A percentile compares a stretch with the other conserved stretches of the same genome.
phyloP scores from a whole-genome alignment of 2,888 invertebrate species.

The Creontiades dilutus region DNA sequence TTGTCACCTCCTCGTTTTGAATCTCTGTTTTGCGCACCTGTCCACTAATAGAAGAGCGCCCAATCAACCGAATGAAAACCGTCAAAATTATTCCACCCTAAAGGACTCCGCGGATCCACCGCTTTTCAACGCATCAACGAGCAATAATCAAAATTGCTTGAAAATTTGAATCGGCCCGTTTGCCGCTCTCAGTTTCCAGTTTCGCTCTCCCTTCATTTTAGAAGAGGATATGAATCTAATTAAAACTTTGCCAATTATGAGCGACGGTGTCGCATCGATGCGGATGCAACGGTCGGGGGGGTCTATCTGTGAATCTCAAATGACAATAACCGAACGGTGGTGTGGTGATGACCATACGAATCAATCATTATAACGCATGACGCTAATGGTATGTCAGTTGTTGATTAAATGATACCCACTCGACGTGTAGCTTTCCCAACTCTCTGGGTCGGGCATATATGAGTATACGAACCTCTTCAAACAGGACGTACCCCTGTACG shows the following conservation, averaged over 20 bases:
- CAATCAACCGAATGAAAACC: slow-evolving; percentile 51
- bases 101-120: slow-evolving; percentile 44
- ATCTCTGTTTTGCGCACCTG: slow-evolving; percentile 60
- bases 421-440: background rate
- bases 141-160: slow-evolving; percentile 52
- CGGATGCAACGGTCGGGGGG: background rate
- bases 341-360: slow-evolving; percentile 47
- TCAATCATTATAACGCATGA: slow-evolving; percentile 55
- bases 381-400: slow-evolving; percentile 51
- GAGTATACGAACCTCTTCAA: background rate
- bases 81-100: slow-evolving; percentile 55
- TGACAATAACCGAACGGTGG: slow-evolving; percentile 27
- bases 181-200: background rate
- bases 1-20: slow-evolving; percentile 24
- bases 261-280: slow-evolving; percentile 12
- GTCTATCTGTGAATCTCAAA: slow-evolving; percentile 44
- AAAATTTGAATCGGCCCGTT: slow-evolving; percentile 41
- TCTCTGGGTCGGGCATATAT: background rate
- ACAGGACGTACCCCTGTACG: background rate
- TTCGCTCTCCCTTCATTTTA: slow-evolving; percentile 40
- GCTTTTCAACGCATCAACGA: slow-evolving; percentile 22
- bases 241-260: slow-evolving; percentile 71
- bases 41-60: slow-evolving; percentile 51
- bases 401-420: slow-evolving; percentile 54
- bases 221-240: slow-evolving; percentile 69